These are phyloP conservation scores for Agapornis roseicollis DNA, from an alignment of 2,113 vertebrate species.

Conservation along the genomic window DNA sequence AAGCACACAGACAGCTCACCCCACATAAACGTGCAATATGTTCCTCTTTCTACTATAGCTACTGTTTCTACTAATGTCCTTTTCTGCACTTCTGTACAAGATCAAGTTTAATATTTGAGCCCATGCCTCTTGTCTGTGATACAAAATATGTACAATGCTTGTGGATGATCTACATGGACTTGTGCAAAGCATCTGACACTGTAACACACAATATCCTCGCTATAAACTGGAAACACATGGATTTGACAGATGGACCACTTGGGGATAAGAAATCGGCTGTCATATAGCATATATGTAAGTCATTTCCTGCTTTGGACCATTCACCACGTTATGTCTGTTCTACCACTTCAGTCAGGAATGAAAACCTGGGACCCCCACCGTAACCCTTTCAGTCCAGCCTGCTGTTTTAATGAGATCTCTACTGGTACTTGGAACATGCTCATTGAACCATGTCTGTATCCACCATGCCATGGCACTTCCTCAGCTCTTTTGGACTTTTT, in stretches of 20 bases:
- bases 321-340: background rate
- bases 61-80: background rate
- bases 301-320: background rate
- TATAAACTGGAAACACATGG: background rate
- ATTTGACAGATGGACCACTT: background rate
- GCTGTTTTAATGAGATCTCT: rapidly evolving
- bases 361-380: background rate
- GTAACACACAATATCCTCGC: background rate
- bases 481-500: background rate
- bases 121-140: background rate
- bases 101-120: background rate
- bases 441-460: background rate
- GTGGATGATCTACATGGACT: background rate
- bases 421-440: background rate
- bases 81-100: background rate
- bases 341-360: rapidly evolving
- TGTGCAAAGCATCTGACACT: too few species aligned
- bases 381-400: background rate
- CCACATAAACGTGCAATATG: rapidly evolving
- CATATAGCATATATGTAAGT: rapidly evolving
- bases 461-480: rapidly evolving
- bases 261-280: background rate
- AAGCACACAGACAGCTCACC: background rate
- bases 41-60: background rate
- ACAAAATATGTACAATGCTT: rapidly evolving